Evolutionary conservation across 1,140 invertebrate genomes (phyloP).

Genomic region (Leptoteleia sp.): DNA sequence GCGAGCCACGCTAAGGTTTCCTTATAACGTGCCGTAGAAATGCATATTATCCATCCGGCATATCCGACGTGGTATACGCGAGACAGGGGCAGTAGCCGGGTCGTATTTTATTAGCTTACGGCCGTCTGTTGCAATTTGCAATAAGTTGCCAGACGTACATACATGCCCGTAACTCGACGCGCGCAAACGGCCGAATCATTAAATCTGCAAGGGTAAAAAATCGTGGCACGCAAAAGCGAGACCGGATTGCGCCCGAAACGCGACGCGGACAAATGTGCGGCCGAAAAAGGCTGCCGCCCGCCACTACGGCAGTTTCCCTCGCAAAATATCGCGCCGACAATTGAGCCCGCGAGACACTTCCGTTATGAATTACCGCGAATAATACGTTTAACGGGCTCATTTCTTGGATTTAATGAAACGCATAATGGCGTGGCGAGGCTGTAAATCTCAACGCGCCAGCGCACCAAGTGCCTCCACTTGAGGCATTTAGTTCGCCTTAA

Average conservation of each 20-base stretch:
- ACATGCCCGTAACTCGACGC: conserved; percentile 21
- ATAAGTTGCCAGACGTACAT: conserved; percentile 51
- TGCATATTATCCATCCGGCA: conserved; percentile 75
- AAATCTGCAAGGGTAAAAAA: conserved; percentile 43
- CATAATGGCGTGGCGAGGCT: conserved; percentile 11
- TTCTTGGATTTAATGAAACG: conserved; percentile 39
- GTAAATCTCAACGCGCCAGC: conserved; percentile 25
- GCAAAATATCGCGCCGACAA: too few species aligned
- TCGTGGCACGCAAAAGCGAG: conserved; percentile 9
- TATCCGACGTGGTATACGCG: conserved; percentile 75
- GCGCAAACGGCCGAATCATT: conserved; percentile 14
- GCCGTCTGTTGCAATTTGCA: conserved; percentile 73
- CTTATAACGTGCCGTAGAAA: conserved; percentile 78
- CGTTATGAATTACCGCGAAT: conserved; percentile 11
- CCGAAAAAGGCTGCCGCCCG: neutral
- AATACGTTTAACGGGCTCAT: conserved; percentile 29
- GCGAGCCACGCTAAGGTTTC: conserved; percentile 72
- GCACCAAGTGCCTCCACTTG: conserved; percentile 19
- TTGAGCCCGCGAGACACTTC: too few species aligned
- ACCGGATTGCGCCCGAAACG: too few species aligned
- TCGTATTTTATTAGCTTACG: conserved; percentile 75
- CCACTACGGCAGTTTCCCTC: too few species aligned
- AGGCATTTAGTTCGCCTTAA: conserved; percentile 35
- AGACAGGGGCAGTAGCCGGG: conserved; percentile 65
- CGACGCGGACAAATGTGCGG: too few species aligned